Conservation (phyloP, 2,797 vertebrate genomes). For the Melopsittacus undulatus region DNA sequence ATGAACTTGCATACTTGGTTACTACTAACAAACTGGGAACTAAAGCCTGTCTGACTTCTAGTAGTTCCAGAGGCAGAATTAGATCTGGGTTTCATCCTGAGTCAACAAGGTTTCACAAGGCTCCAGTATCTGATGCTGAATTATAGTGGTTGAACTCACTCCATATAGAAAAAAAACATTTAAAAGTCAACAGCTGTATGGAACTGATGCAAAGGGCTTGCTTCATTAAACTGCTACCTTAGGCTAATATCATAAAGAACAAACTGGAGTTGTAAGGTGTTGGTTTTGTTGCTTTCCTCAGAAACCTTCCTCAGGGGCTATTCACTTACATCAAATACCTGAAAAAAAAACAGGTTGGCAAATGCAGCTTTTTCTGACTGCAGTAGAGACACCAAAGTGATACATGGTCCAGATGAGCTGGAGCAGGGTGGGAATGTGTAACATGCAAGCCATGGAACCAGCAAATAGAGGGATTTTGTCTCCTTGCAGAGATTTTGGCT, state of each 20-base stretch:
- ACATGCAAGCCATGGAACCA: not conserved
- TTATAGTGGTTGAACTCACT: not conserved
- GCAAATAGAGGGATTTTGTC: accelerated
- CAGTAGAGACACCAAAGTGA: not conserved
- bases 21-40: not conserved
- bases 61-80: not conserved
- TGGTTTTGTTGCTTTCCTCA: not conserved
- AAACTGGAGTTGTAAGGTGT: not conserved
- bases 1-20: not conserved
- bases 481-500: not conserved
- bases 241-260: not conserved
- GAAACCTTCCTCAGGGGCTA: not conserved
- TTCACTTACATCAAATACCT: not conserved
- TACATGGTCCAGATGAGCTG: not conserved
- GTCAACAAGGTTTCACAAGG: not conserved
- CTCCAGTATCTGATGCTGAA: not conserved
- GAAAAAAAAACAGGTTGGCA: not conserved
- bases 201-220: not conserved
- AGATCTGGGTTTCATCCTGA: not conserved
- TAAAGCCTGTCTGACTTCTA: not conserved
- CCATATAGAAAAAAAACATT: not conserved
- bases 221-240: not conserved
- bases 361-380: not conserved
- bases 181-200: not conserved
- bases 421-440: not conserved